Base-by-base conservation (phyloP, 2,888 invertebrate genomes). In the Dendrolimus pini region DNA sequence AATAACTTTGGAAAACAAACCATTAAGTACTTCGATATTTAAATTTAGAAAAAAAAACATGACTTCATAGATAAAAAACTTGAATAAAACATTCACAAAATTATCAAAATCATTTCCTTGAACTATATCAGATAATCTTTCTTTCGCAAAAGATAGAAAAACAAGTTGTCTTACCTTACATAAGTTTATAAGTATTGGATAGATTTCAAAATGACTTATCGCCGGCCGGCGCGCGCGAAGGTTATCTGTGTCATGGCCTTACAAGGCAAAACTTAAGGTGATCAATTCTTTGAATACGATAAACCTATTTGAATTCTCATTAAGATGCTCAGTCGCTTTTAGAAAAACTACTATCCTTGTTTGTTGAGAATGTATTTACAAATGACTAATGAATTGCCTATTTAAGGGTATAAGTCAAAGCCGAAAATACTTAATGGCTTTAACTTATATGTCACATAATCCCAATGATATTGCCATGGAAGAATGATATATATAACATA, bases 51-150 rank as follows among this genome's bases (percentile, higher is more conserved):
- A 30, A 30, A 18, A 30, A 30, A 3, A 30, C 30, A 30, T 30
- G 30, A 30, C 18, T 18, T 30, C 30, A 6, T 30, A 30, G 30
- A 30, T 6, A 30, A 30, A 30, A 30, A 6, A 30, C 30, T 30
- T 30, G 30, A 30, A 30, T 6, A 30, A 0, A 3, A 30, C 30
- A 6, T 30, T 30, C 3, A 18, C 14, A 18, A 18, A 30, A 13
- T 10, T 12, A 61, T 55, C 13, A n/a, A n/a, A n/a, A n/a, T n/a
- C n/a, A 54, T 41, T 54, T 52, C 54, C 42, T 47, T 47, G 47
- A 47, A 8, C 10, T 7, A 47, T 47, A 47, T 47, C 8, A 47
- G 47, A 47, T 47, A 47, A 47, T 10, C 12, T 47, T 47, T 30
- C 30, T 30, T 30, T 30, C 30, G 30, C 30, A 30, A 30, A 30